Conservation (phyloP, 1,140 invertebrate genomes). For the Drosophila repleta region DNA sequence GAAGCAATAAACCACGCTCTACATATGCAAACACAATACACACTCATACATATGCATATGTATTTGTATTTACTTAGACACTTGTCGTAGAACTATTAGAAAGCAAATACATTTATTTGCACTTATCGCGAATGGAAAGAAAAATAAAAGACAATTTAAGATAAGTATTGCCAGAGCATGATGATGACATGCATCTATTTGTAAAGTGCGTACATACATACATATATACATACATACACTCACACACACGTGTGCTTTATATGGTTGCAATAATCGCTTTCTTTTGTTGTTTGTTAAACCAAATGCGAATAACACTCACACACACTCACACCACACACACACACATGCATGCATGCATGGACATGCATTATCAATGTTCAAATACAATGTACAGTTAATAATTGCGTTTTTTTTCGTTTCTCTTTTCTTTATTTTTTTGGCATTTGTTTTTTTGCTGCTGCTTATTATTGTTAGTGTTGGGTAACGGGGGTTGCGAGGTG, state of each 20-base stretch:
- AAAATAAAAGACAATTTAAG: background rate
- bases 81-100: background rate
- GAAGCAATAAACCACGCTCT: background rate
- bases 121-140: background rate
- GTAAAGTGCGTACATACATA: background rate
- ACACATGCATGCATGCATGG: constrained; percentile 1
- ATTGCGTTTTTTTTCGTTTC: constrained; percentile 1
- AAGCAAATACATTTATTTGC: background rate
- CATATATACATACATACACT: background rate
- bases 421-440: background rate
- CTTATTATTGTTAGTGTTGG: constrained; percentile 6
- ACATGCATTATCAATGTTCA: constrained; percentile 27
- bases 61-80: background rate
- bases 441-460: constrained; percentile 6
- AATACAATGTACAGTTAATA: constrained; percentile 9
- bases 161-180: constrained; percentile 9
- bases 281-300: constrained; percentile 2
- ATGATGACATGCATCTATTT: background rate
- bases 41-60: too few species aligned
- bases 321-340: background rate
- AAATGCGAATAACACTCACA: background rate
- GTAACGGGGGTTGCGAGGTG: background rate
- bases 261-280: constrained; percentile 15
- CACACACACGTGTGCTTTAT: background rate
- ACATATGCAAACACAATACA: background rate